A percentile compares a stretch with the other conserved stretches of the same genome.
phyloP scores from a whole-genome alignment of 2,888 invertebrate genomes.

The Pardosa pseudoannulata region DNA sequence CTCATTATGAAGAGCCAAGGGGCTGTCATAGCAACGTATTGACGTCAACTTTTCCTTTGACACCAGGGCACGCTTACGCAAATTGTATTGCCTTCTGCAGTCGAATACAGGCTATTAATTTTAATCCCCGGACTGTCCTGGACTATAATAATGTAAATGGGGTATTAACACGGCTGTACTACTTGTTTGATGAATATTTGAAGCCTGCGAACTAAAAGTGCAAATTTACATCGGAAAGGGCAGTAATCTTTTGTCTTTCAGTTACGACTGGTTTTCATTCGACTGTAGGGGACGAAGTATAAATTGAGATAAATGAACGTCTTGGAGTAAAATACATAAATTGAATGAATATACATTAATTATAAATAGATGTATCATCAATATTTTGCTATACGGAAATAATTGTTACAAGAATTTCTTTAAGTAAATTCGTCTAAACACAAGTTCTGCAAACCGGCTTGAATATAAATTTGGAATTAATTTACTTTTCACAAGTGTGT shows the following conservation, averaged over 20 bases:
- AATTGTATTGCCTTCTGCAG: slow-evolving; percentile 66
- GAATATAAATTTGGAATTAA: too few relatives aligned
- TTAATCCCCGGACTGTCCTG: slow-evolving; percentile 42
- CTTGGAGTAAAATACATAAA: too few relatives aligned
- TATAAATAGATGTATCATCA: too few relatives aligned
- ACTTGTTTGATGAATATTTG: slow-evolving; percentile 61
- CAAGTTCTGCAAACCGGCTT: too few relatives aligned
- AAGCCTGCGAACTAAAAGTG: slow-evolving; percentile 12
- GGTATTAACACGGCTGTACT: slow-evolving; percentile 39
- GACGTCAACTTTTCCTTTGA: background rate
- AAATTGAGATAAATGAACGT: too few relatives aligned
- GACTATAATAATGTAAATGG: slow-evolving; percentile 67
- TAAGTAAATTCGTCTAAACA: too few relatives aligned
- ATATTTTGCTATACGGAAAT: too few relatives aligned
- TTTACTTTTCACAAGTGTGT: too few relatives aligned
- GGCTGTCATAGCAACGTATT: background rate
- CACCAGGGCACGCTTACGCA: slow-evolving; percentile 26
- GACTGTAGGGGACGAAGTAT: too few relatives aligned
- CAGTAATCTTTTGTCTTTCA: background rate
- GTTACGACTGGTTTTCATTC: too few relatives aligned
- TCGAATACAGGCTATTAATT: slow-evolving; percentile 66
- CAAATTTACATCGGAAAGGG: background rate
- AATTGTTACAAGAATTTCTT: too few relatives aligned
- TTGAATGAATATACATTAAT: too few relatives aligned
- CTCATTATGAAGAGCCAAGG: background rate